Base-by-base conservation (phyloP, 2,113 vertebrate genomes). In the Ageneiosus marmoratus region DNA sequence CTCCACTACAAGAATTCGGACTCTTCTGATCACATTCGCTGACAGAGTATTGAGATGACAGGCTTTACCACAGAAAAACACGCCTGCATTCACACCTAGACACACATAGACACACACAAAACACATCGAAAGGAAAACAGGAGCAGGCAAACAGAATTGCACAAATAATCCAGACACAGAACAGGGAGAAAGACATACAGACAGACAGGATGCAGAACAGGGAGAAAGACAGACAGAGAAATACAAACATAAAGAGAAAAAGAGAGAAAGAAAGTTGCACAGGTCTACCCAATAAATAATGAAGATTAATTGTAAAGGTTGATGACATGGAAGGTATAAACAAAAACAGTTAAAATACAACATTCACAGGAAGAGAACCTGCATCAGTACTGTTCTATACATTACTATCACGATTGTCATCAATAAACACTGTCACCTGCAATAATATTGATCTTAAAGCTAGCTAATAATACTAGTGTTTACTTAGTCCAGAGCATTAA, bases 1-100 rank as follows among this genome's bases (percentile, higher is more conserved):
- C 94, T 90, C 4, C 18, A 73, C 70, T 73, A 73, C 58, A 92
- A 94, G 94, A 91, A 88, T 67, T 86, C 82, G 87, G 91, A 94
- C 92, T 81, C 48, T 92, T 90, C 92, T 89, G 93, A 95, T 95
- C 94, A 94, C 94, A 95, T 94, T 94, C 93, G 91, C 0, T 56
- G 3, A 53, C 82, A 77, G 88, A 72, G 91, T 91, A 22, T 41
- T 85, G 83, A 86, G 92, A 92, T 91, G 94, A 95, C 95, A 94
- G 94, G 88, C 88, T 88, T 89, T 88, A 93, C 92, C 80, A 81
- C 85, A 88, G 83, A 84, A 88, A 94, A 93, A 94, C 88, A 88
- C 84, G 86, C 88, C 84, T 78, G 75, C 29, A 80, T 60, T 15
- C 11, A 55, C 24, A 75, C 32, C 81, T 53, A 73, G 46, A 75